phyloP scores from a whole-genome alignment of 2,113 vertebrate genomes.

The Nibea albiflora region DNA sequence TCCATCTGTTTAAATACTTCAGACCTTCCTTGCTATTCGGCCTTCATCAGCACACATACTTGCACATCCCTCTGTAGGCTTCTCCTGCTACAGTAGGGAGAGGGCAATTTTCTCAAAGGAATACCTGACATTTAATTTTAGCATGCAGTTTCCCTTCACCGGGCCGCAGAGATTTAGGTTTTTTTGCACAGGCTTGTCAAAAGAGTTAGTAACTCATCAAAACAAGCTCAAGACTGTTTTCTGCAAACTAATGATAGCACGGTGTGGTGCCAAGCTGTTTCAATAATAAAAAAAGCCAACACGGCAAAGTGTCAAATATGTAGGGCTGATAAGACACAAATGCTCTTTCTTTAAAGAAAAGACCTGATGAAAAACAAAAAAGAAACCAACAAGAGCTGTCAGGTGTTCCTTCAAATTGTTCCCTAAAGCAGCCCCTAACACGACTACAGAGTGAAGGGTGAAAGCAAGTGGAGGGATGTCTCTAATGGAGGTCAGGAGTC shows the following conservation, averaged over 20 bases:
- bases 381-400: not conserved
- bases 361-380: not conserved
- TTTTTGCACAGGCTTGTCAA: conserved; percentile 24
- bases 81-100: not conserved
- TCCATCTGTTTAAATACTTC: conserved; percentile 4
- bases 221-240: conserved; percentile 8
- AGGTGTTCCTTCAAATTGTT: conserved; percentile 25
- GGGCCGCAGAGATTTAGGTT: conserved; percentile 19
- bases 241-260: conserved; percentile 27
- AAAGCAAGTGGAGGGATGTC: not conserved
- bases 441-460: not conserved
- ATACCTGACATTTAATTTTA: conserved; percentile 56
- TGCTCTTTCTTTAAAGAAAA: not conserved
- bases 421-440: conserved; percentile 11
- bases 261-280: not conserved
- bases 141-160: conserved; percentile 38
- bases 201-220: conserved; percentile 25
- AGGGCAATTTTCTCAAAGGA: conserved; percentile 40
- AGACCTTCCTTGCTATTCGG: not conserved
- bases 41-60: conserved; percentile 33
- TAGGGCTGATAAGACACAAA: conserved; percentile 20
- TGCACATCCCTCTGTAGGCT: conserved; percentile 9
- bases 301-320: conserved; percentile 26
- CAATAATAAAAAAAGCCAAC: conserved; percentile 13
- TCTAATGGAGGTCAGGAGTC: conserved; percentile 5